phyloP scores from a whole-genome alignment of 1,140 invertebrate species.

The Calosoma granatense region DNA sequence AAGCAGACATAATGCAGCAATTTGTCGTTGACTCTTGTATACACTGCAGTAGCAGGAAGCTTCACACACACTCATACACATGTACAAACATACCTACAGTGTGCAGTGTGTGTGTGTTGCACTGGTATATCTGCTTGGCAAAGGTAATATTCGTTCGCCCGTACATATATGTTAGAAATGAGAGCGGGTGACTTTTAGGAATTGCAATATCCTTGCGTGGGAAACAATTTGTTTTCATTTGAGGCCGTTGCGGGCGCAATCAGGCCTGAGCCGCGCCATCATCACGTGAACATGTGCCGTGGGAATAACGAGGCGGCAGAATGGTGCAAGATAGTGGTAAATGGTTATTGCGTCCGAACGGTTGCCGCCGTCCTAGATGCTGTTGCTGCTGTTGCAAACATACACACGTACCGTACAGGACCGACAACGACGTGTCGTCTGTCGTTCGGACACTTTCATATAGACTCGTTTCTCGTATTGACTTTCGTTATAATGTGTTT shows the following conservation, averaged over 20 bases:
- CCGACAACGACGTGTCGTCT: background rate
- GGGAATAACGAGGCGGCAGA: slow-evolving; percentile 23
- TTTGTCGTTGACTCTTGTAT: no score
- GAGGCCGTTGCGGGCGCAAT: slow-evolving; percentile 22
- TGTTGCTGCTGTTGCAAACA: background rate
- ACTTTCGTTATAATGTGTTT: slow-evolving; percentile 27
- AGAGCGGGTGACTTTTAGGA: slow-evolving; percentile 26
- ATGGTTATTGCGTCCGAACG: slow-evolving; percentile 27
- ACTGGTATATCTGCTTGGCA: no score
- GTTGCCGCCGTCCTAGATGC: background rate
- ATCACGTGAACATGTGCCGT: slow-evolving; percentile 25
- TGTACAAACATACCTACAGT: no score
- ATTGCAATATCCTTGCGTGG: slow-evolving; percentile 26
- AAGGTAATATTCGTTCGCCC: slow-evolving; percentile 20
- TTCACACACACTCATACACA: no score
- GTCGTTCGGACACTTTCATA: slow-evolving; percentile 21
- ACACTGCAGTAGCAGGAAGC: no score
- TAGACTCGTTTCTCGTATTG: slow-evolving; percentile 20
- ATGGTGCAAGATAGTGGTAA: slow-evolving; percentile 26
- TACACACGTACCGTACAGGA: no score
- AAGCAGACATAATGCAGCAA: no score
- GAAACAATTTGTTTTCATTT: slow-evolving; percentile 32
- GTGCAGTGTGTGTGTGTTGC: no score
- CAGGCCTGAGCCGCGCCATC: slow-evolving; percentile 22
- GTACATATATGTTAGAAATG: slow-evolving; percentile 17